Evolutionary conservation across 1,140 invertebrate species (phyloP).

Genomic region (Akabosia matsudoensis): DNA sequence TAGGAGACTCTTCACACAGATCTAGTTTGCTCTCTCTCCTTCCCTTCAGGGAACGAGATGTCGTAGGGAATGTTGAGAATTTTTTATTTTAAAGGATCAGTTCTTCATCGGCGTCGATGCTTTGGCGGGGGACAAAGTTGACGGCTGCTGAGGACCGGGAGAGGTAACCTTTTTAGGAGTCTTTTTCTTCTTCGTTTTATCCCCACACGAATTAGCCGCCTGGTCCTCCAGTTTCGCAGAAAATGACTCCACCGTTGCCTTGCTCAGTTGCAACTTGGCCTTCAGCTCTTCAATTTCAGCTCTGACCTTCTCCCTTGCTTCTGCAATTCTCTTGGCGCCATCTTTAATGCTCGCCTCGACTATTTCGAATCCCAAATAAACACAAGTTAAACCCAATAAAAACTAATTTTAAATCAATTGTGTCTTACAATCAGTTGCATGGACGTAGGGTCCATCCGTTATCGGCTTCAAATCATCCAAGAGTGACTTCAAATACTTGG

Average conservation of each 20-base stretch:
- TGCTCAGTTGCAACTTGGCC: slow-evolving; percentile 80
- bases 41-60: too few species aligned
- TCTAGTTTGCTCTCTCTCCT: too few species aligned
- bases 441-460: slow-evolving; percentile 70
- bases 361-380: slow-evolving; percentile 50
- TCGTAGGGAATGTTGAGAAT: too few species aligned
- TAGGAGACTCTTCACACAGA: too few species aligned
- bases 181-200: not conserved
- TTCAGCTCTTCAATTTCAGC: slow-evolving; percentile 80
- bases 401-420: not conserved
- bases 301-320: slow-evolving; percentile 78
- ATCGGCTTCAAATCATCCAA: slow-evolving; percentile 68
- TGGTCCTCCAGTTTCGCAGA: slow-evolving; percentile 60
- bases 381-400: not conserved
- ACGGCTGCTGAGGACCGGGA: too few species aligned
- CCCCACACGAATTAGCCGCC: not conserved
- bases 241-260: slow-evolving; percentile 84
- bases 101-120: not conserved
- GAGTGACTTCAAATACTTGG: slow-evolving; percentile 85
- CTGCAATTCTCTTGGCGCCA: slow-evolving; percentile 71
- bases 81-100: too few species aligned
- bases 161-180: not conserved
- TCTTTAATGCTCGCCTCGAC: slow-evolving; percentile 88
- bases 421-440: slow-evolving; percentile 86
- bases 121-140: too few species aligned